Evolutionary conservation across 2,797 vertebrate species (phyloP).

Genomic region (Fistularia tabacaria): DNA sequence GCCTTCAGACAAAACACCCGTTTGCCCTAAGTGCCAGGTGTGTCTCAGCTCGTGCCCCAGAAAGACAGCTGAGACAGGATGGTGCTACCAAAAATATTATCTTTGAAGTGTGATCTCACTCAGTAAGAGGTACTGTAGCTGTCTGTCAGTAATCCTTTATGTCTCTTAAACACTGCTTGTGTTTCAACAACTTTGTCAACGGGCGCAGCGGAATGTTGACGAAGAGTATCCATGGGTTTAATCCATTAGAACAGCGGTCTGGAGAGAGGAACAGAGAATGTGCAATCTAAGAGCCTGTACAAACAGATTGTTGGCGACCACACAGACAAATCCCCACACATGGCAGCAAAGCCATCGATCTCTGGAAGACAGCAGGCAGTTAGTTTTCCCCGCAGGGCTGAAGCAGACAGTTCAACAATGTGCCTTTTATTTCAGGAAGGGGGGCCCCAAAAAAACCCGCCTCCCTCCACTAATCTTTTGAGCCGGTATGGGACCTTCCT

Average conservation of each 20-base stretch:
- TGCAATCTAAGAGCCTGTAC: constrained; percentile 41
- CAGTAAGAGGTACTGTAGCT: background rate
- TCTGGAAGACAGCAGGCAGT: constrained; percentile 50
- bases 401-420: constrained; percentile 65
- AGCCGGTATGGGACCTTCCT: constrained; percentile 21
- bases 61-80: constrained; percentile 29
- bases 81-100: constrained; percentile 20
- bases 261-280: constrained; percentile 24
- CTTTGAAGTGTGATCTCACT: constrained; percentile 5
- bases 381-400: constrained; percentile 57
- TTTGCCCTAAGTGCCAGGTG: no score
- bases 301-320: constrained; percentile 50
- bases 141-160: constrained; percentile 20
- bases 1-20: constrained; percentile 31
- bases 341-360: constrained; percentile 63
- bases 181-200: background rate
- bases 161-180: background rate
- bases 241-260: constrained; percentile 26
- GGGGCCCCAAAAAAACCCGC: constrained; percentile 40
- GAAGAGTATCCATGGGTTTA: background rate
- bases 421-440: constrained; percentile 61
- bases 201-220: background rate
- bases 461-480: constrained; percentile 47
- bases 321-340: constrained; percentile 33
- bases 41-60: constrained; percentile 1